A percentile compares a stretch with the other conserved stretches of the same genome.
phyloP scores from a whole-genome alignment of 2,113 vertebrate genomes.

The Tragelaphus imberbis region DNA sequence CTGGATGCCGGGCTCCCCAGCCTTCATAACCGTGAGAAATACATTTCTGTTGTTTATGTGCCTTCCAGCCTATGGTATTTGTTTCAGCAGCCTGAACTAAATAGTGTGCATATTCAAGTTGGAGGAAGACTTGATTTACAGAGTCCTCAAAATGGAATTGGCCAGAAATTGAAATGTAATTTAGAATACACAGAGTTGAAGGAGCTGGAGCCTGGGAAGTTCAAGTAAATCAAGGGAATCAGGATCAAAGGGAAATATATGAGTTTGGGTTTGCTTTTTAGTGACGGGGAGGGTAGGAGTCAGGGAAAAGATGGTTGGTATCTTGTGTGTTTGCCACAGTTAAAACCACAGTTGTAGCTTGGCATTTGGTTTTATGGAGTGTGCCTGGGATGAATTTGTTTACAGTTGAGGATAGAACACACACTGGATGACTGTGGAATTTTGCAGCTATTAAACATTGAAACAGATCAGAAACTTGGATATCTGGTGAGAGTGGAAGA shows the following conservation, averaged over 20 bases:
- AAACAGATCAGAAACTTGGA: background rate
- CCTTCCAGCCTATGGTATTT: background rate
- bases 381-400: background rate
- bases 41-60: background rate
- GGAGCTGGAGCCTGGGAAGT: background rate
- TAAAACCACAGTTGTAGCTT: background rate
- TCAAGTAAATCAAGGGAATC: background rate
- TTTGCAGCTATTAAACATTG: background rate
- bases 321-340: background rate
- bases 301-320: background rate
- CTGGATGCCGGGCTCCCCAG: background rate
- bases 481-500: background rate
- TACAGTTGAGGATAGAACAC: background rate
- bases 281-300: background rate
- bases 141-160: background rate
- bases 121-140: background rate
- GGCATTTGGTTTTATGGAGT: background rate
- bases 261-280: background rate
- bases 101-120: background rate
- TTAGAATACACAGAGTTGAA: background rate
- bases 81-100: background rate
- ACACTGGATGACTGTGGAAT: background rate
- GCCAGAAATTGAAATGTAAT: background rate
- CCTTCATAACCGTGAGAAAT: background rate
- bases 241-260: background rate